Conservation (phyloP, 2,888 invertebrate species). For the Zhuqinia jingwanae region DNA sequence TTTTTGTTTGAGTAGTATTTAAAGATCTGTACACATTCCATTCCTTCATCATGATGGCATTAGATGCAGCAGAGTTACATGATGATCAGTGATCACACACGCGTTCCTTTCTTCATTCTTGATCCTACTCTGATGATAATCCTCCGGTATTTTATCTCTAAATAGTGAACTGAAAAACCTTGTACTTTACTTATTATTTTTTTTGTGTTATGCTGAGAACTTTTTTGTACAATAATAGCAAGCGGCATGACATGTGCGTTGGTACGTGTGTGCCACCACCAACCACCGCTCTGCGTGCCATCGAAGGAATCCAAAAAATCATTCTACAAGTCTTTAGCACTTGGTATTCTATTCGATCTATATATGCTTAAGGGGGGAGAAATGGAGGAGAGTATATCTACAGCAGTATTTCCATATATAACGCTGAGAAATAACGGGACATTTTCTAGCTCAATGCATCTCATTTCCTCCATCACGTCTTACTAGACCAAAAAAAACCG, state of each 20-base stretch:
- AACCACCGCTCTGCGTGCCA: conserved; percentile 50
- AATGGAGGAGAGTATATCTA: background rate
- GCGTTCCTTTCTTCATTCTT: conserved; percentile 15
- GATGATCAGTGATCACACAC: conserved; percentile 11
- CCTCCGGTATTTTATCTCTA: conserved; percentile 58
- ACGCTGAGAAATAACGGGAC: conserved; percentile 53
- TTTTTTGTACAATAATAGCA: background rate
- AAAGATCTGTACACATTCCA: conserved; percentile 49
- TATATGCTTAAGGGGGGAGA: background rate
- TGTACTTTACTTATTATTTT: background rate
- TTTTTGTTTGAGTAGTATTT: conserved; percentile 51
- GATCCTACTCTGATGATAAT: conserved; percentile 33
- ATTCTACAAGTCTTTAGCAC: conserved; percentile 56
- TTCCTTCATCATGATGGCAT: conserved; percentile 19
- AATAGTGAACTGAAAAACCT: conserved; percentile 40
- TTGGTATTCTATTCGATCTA: conserved; percentile 4
- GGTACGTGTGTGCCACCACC: conserved; percentile 63
- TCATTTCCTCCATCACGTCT: conserved; percentile 63
- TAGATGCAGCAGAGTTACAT: background rate
- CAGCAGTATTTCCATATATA: too few species aligned
- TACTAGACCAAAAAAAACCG: conserved; percentile 53
- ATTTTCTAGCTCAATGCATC: conserved; percentile 69
- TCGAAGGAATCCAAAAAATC: conserved; percentile 46
- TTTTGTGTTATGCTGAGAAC: too few species aligned
- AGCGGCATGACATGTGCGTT: conserved; percentile 37